Conservation (phyloP, 2,797 vertebrate species). For the Pristis pectinata region DNA sequence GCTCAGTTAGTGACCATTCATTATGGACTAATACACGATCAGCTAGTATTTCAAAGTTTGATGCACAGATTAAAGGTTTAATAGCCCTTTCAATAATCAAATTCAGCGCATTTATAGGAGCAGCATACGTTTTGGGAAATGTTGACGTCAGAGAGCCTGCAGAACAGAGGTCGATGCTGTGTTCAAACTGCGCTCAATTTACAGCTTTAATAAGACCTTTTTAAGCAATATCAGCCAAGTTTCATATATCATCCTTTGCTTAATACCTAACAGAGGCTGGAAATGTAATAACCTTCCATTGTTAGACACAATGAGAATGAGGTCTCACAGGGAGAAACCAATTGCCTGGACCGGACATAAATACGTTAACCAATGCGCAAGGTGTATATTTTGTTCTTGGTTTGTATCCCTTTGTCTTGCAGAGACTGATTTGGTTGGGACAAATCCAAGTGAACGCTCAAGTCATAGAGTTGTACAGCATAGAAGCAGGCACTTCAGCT, state of each 20-base stretch:
- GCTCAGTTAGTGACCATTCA: neutral
- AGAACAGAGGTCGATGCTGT: neutral
- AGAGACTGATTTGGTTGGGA: neutral
- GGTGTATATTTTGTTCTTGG: neutral
- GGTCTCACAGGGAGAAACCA: neutral
- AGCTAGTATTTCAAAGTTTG: conserved; percentile 4
- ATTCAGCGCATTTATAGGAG: conserved; percentile 1
- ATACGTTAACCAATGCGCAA: neutral
- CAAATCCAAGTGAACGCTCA: no score
- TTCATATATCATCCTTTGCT: neutral
- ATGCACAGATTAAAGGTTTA: conserved; percentile 23
- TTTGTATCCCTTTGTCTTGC: neutral
- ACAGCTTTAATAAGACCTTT: neutral
- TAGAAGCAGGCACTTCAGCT: no score
- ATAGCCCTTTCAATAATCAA: conserved; percentile 1
- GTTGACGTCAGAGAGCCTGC: conserved; percentile 24
- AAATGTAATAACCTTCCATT: neutral
- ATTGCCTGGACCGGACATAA: neutral
- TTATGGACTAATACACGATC: conserved; percentile 14
- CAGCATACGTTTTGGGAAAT: neutral
- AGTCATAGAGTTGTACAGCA: no score
- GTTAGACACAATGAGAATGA: neutral
- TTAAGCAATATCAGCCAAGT: neutral
- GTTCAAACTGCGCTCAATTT: neutral
- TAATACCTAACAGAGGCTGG: neutral